Evolutionary conservation across 1,140 invertebrate genomes (phyloP), one percentile per base, ranked within the genome.

Genomic region (Zaprionus nigranus): DNA sequence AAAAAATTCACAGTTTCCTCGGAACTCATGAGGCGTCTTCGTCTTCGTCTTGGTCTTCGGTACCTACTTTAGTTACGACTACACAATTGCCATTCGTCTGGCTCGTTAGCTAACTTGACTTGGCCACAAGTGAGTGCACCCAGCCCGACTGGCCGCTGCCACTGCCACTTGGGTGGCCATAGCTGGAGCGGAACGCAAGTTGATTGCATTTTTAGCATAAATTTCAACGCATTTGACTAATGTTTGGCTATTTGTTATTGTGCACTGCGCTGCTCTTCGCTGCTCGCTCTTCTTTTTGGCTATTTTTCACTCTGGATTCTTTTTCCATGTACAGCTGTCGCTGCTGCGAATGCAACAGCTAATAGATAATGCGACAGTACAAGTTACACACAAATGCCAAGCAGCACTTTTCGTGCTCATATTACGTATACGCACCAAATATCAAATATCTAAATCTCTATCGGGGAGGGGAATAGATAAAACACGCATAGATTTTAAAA

Each of bases 191-290:
- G 71, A 90, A 90, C 86, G 82, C 86, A 72, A 90, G 82, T 77
- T 90, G 85, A 90, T 90, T 90, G 85, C 85, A 90, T 90, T 90
- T 90, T 90, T 80, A 90, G 85, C 85, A 90, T 90, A 90, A 90
- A 90, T 90, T 90, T 90, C 81, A 90, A 90, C 85, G 86, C 86
- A 90, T 85, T 90, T 88, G 85, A 88, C 85, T 88, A 88, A 88
- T 88, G 85, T 85, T 67, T 67, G 58, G 72, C 79, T 73, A 88
- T 88, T 88, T 88, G 85, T 88, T 79, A 88, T 70, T 78, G 56
- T 28, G 68, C 64, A 65, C 40, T 60, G 43, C 54, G 57, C 56
- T 71, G 43, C 57, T 65, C 67, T 64, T 60, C 74, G 60, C 70
- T 56, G 61, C 22, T 12, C 20, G 54, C 66, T 17, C 40, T 17